Evolutionary conservation across 30 jellyfish, hydroid and myxozoan genomes (phyloP).

Genomic region (Clytia hemisphaerica): DNA sequence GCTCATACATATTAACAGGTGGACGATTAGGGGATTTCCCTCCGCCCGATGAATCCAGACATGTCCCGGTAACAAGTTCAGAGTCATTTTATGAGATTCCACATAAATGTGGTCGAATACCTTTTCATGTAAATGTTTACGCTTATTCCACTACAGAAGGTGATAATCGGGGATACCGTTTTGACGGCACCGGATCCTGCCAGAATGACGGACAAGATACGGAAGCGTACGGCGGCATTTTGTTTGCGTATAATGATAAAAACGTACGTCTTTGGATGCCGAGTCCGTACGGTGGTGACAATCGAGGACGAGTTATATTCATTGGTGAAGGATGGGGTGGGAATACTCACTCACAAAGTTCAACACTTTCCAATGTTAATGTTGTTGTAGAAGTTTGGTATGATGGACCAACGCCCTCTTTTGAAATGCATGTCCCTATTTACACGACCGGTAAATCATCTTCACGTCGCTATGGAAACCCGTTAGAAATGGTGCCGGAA

Average conservation of each 20-base stretch:
- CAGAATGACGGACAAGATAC: conserved; percentile 67
- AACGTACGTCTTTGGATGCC: conserved; percentile 89
- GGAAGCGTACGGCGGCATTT: conserved; percentile 77
- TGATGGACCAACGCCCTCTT: conserved; percentile 74
- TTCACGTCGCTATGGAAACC: conserved; percentile 25
- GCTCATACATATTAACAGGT: no score
- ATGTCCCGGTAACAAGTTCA: conserved; percentile 42
- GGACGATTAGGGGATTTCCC: conserved; percentile 84
- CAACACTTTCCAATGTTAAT: conserved; percentile 71
- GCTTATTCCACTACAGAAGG: conserved; percentile 70
- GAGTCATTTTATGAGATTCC: conserved; percentile 48
- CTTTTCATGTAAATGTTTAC: conserved; percentile 71
- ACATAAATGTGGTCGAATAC: conserved; percentile 46
- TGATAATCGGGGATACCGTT: conserved; percentile 69
- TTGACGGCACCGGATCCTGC: conserved; percentile 95
- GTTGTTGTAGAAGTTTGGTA: conserved; percentile 76
- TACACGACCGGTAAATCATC: conserved; percentile 23
- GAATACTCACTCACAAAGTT: conserved; percentile 67
- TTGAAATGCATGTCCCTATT: conserved; percentile 58
- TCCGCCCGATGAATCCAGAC: conserved; percentile 51
- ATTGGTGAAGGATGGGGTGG: conserved; percentile 99
- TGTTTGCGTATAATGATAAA: conserved; percentile 72
- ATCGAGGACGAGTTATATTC: conserved; percentile 63
- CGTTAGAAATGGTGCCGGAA: conserved; percentile 75
- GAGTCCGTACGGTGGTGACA: conserved; percentile 41